phyloP scores from a whole-genome alignment of 2,113 vertebrate species.

The Ailuropoda melanoleuca region DNA sequence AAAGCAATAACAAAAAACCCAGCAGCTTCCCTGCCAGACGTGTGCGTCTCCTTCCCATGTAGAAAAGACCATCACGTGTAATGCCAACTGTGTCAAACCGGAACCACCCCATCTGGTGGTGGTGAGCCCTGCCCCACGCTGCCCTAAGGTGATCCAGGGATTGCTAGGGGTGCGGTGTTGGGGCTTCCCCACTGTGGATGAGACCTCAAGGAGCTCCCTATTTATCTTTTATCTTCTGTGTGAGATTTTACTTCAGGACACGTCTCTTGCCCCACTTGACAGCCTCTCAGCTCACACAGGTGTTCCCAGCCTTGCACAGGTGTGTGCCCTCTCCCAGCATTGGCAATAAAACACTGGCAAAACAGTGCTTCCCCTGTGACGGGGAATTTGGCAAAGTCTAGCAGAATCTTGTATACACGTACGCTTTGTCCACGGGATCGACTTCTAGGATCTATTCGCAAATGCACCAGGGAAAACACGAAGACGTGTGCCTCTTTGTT shows the following conservation, averaged over 20 bases:
- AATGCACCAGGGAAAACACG: accelerated
- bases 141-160: not conserved
- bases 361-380: no score
- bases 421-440: not conserved
- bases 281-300: not conserved
- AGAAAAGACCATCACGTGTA: not conserved
- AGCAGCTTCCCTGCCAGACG: accelerated
- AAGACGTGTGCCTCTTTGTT: accelerated
- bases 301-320: no score
- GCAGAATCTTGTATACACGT: not conserved
- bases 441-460: not conserved
- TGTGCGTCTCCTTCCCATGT: no score
- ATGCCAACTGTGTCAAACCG: accelerated
- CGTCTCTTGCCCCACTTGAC: not conserved
- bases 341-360: not conserved
- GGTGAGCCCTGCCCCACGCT: accelerated
- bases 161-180: accelerated
- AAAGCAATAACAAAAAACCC: not conserved
- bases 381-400: not conserved
- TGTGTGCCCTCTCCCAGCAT: accelerated
- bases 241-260: not conserved
- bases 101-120: accelerated
- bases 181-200: not conserved
- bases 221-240: no score
- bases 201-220: not conserved